Evolutionary conservation across 2,888 invertebrate species (phyloP).

Genomic region (Campoletis raptor): DNA sequence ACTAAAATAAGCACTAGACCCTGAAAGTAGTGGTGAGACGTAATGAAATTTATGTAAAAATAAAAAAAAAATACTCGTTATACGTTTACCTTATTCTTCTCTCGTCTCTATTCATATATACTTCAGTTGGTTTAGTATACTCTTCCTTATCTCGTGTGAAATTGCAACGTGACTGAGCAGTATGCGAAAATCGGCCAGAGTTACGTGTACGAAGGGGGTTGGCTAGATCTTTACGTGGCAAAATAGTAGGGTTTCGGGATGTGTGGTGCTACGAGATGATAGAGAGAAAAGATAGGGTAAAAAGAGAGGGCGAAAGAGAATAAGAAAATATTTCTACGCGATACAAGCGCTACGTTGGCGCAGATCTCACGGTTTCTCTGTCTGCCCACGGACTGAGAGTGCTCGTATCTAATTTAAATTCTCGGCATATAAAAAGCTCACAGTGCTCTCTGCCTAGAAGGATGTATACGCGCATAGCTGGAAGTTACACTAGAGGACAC

Average conservation of each 20-base stretch:
- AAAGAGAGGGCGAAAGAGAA: slow-evolving; percentile 21
- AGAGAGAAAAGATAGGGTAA: slow-evolving; percentile 19
- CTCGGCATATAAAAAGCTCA: slow-evolving; percentile 81
- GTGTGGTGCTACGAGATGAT: slow-evolving; percentile 8
- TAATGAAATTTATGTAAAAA: slow-evolving; percentile 30
- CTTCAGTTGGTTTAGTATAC: slow-evolving; percentile 2
- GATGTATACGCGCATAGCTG: slow-evolving; percentile 44
- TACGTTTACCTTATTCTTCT: slow-evolving; percentile 26
- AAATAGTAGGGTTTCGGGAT: slow-evolving; percentile 30
- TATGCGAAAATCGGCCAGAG: slow-evolving; percentile 39
- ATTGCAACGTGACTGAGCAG: slow-evolving; percentile 44
- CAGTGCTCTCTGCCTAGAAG: slow-evolving; percentile 63
- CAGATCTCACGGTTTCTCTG: slow-evolving; percentile 65
- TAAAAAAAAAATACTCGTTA: slow-evolving; percentile 37
- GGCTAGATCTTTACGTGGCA: slow-evolving; percentile 35
- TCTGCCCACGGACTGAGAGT: slow-evolving; percentile 75
- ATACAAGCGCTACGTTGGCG: slow-evolving; percentile 67
- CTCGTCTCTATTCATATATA: slow-evolving; percentile 16
- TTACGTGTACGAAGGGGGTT: slow-evolving; percentile 15
- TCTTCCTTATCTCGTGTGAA: slow-evolving; percentile 51
- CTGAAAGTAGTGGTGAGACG: neutral
- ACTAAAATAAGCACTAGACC: neutral
- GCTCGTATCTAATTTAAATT: slow-evolving; percentile 84
- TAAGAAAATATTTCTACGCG: slow-evolving; percentile 58
- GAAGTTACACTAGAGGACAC: slow-evolving; percentile 51